Evolutionary conservation across 2,113 vertebrate species (phyloP).

Genomic region (Percopsis transmontana): DNA sequence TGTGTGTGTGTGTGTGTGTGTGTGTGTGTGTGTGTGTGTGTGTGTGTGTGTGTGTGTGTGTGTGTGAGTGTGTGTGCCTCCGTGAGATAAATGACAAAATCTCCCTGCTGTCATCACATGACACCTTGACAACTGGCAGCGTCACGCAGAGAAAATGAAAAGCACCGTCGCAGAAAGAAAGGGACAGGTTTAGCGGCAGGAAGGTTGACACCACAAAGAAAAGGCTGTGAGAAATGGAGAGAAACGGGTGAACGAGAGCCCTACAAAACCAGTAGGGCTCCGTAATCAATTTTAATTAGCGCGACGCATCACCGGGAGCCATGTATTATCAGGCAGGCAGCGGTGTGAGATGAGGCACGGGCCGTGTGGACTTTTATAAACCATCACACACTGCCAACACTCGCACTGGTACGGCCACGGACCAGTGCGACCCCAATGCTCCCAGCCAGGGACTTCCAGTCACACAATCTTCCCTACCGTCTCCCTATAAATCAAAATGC

Average conservation of each 20-base stretch:
- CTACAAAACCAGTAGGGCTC: slow-evolving; percentile 36
- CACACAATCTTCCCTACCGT: too few species aligned
- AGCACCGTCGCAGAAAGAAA: slow-evolving; percentile 2
- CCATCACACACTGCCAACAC: background rate
- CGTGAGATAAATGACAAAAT: slow-evolving; percentile 35
- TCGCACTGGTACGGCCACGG: background rate
- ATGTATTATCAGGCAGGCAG: slow-evolving; percentile 83
- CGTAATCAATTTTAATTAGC: slow-evolving; percentile 82
- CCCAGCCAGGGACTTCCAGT: too few species aligned
- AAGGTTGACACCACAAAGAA: background rate
- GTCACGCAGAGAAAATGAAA: slow-evolving; percentile 19
- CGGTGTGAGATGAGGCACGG: slow-evolving; percentile 26
- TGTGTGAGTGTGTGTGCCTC: background rate
- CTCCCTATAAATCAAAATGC: too few species aligned
- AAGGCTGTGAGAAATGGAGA: slow-evolving; percentile 17
- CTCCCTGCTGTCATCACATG: slow-evolving; percentile 36
- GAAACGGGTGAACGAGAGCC: slow-evolving; percentile 34
- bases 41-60: background rate
- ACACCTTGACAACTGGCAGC: slow-evolving; percentile 24
- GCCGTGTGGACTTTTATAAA: background rate
- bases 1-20: background rate
- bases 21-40: slow-evolving; percentile 8
- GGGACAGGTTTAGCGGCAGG: background rate
- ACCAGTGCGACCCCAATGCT: too few species aligned
- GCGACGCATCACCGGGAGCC: slow-evolving; percentile 82